Conservation (phyloP, 23 tunicate genomes). For the Styela plicata region DNA sequence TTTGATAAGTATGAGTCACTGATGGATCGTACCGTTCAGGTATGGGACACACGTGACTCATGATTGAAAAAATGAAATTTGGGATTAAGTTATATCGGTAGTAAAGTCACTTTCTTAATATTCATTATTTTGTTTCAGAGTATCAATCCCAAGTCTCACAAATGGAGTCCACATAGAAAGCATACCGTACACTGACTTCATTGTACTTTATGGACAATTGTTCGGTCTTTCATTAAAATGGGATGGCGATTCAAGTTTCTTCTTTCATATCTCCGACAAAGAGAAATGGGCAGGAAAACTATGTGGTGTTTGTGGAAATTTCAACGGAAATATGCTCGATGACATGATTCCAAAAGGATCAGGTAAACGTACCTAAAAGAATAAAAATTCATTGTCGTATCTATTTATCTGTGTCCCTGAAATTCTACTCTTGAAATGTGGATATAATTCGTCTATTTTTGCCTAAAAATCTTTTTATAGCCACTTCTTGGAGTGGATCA, state of each 20-base stretch:
- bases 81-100: too few relatives aligned
- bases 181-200: conserved; percentile 74
- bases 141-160: conserved; percentile 50
- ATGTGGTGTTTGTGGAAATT: conserved; percentile 92
- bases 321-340: conserved; percentile 62
- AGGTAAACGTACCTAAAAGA: conserved; percentile 14
- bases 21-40: too few relatives aligned
- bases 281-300: conserved; percentile 51
- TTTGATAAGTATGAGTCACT: too few relatives aligned
- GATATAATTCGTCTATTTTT: too few relatives aligned
- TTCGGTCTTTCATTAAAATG: conserved; percentile 41
- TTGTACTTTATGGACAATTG: conserved; percentile 18
- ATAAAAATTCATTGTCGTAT: background rate
- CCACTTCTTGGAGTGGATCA: too few relatives aligned
- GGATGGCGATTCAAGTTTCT: conserved; percentile 41
- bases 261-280: conserved; percentile 5
- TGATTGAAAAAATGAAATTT: too few relatives aligned
- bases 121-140: conserved; percentile 10
- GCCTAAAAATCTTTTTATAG: too few relatives aligned
- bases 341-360: conserved; percentile 60
- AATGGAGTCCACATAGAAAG: conserved; percentile 39
- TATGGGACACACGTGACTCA: too few relatives aligned
- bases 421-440: too few relatives aligned
- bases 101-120: too few relatives aligned
- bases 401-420: too few relatives aligned